These are phyloP conservation scores for Theocolax elegans DNA, from an alignment of 1,140 invertebrate genomes.

Conservation along the genomic window DNA sequence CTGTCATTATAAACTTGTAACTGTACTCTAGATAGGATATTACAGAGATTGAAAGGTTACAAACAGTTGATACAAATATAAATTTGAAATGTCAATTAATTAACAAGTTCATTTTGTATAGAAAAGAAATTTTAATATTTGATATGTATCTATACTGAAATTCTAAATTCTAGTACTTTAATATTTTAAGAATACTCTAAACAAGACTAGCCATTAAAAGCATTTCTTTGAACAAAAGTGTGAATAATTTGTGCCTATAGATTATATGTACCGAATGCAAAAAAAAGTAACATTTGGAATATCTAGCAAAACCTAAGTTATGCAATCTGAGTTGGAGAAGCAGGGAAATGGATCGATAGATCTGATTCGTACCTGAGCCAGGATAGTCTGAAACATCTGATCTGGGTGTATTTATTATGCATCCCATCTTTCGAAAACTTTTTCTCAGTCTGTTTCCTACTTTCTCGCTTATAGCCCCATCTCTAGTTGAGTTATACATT, in stretches of 20 bases:
- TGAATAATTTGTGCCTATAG: constrained; percentile 1
- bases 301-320: constrained; percentile 18
- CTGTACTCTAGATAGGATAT: too few species aligned
- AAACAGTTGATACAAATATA: too few species aligned
- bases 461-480: constrained; percentile 14
- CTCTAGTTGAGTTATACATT: constrained; percentile 25
- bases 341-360: constrained; percentile 13
- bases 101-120: too few species aligned
- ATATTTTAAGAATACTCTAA: too few species aligned
- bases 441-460: constrained; percentile 37
- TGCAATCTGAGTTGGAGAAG: constrained; percentile 4
- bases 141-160: too few species aligned
- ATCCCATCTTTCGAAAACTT: constrained; percentile 37
- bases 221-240: constrained; percentile 1
- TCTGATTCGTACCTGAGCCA: constrained; percentile 37
- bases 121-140: constrained; percentile 5
- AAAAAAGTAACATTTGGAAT: constrained; percentile 2
- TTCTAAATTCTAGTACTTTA: too few species aligned
- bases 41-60: too few species aligned
- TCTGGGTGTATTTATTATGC: constrained; percentile 34
- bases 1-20: not conserved
- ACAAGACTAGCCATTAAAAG: not conserved
- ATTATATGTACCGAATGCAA: not conserved
- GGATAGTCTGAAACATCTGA: constrained; percentile 34
- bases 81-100: too few species aligned